Conservation (phyloP, 2,113 vertebrate genomes). For the Neogobius melanostomus region DNA sequence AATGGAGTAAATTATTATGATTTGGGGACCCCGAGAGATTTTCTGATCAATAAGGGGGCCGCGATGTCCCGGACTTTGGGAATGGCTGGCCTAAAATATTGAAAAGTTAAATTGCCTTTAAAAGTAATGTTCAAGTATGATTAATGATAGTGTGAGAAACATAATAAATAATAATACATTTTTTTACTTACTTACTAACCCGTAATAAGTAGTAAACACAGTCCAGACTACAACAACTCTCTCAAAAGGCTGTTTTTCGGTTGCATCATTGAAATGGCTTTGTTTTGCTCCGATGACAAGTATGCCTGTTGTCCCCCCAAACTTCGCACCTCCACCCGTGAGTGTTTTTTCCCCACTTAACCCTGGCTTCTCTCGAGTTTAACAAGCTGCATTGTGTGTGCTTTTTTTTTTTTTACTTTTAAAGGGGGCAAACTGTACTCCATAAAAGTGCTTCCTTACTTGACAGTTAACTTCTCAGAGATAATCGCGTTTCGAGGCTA, state of each 20-base stretch:
- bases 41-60: too few species aligned
- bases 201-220: background rate
- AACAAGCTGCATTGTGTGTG: conserved; percentile 35
- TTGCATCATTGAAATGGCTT: conserved; percentile 28
- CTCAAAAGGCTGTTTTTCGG: conserved; percentile 11
- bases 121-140: too few species aligned
- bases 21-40: too few species aligned
- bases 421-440: conserved; percentile 35
- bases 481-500: conserved; percentile 63
- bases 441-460: conserved; percentile 48
- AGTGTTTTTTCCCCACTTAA: conserved; percentile 49
- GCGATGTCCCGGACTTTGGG: too few species aligned
- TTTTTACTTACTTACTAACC: background rate
- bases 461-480: conserved; percentile 65
- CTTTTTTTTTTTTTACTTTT: conserved; percentile 26
- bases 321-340: conserved; percentile 26
- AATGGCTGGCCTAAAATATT: too few species aligned
- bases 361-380: conserved; percentile 27
- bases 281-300: conserved; percentile 39
- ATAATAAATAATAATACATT: background rate
- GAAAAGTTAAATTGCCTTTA: too few species aligned
- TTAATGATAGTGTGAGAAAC: background rate
- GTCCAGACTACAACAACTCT: background rate
- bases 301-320: conserved; percentile 31
- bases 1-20: too few species aligned